Base-by-base conservation (phyloP, 2,797 vertebrate genomes). In the Lepilemur septentrionalis region DNA sequence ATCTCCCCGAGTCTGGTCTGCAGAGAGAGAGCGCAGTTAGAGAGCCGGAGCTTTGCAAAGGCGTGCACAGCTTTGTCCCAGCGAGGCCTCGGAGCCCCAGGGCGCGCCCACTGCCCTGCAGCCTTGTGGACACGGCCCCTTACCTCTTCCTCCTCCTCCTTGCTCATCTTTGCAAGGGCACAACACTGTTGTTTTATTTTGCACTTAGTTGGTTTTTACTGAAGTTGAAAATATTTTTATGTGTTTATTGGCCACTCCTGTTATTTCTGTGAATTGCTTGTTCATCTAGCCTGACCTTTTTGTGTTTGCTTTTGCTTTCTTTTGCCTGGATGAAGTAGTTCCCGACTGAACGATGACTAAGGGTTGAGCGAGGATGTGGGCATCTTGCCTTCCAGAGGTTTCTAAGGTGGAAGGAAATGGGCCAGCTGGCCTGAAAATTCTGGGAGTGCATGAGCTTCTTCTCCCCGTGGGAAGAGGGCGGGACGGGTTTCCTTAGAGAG, bases 251-350 rank as follows among this genome's bases (percentile, higher is more conserved):
- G 25, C 30, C 3, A 5, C 69, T 59, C n/a, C 46, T 43, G 2
- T 80, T 73, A 61, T 72, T 84, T 63, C 48, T 25, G 41, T 59
- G 75, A 75, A 38, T 84, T 61, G 50, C 82, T 83, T 41, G 57
- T 22, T 91, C 38, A 18, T 55, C 2, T 8, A 75, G 20, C 41
- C 52, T 48, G 32, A 55, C 35, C 46, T 88, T 52, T 14, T 5
- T 90, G 32, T 61, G 57, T 75, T 79, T 78, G 46, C 52, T 91
- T 86, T 84, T 84, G 76, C 57, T 69, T 70, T 84, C n/a, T 91
- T 28, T 84, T 76, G 38, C 72, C 25, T 59, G 41, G 50, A 82
- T 76, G 35, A 28, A 89, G 69, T 35, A 78, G 38, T 25, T 93
- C 23, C 59, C 43, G 5, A 43, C 25, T 59, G 75, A 78, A 63